Base-by-base conservation (phyloP, 2,888 invertebrate species). In the Pollenia amentaria region DNA sequence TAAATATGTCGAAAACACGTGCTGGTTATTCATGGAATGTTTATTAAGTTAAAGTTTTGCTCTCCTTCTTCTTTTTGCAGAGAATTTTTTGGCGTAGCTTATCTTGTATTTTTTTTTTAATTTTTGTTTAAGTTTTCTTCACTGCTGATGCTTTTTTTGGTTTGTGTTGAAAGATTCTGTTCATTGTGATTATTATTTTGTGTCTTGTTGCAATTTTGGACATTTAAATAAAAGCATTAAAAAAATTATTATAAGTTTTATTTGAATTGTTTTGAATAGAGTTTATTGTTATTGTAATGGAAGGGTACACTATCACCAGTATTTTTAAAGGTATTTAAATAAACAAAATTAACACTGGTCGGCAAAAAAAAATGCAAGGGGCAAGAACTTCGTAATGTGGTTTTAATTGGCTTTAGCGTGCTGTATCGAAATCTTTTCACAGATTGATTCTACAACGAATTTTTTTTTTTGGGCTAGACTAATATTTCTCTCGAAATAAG, bases 1-100 rank as follows among this genome's bases (percentile, higher is more conserved):
- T 81, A 85, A 85, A 85, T 77, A 85, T 77, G 81, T 72, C 60
- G 81, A 77, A 72, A 81, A 73, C 85, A 85, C 85, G 85, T 85
- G 81, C 85, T 62, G 77, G 76, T 67, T 85, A 73, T 85, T 73
- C 72, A 72, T 77, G 77, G 72, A 81, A 57, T 80, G 76, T 76
- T 85, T 85, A 85, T 82, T 75, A 38, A 85, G 72, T 48, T 75
- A 46, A 62, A 65, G 51, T 62, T 76, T 82, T 76, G 16, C 57
- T 51, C 11, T 38, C 21, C 55, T 73, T 46, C 40, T 55, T n/a
- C 14, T 72, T 6, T 12, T 14, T 3, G 14, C 18, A 7, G 9
- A 55, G 16, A 7, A 29, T 60, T 14, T 57, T 55, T 57, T 65
- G 44, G 14, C 6, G 55, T 40, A 65, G 12, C 38, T 21, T 42